phyloP scores from a whole-genome alignment of 2,888 invertebrate species.

The Periphyllus acericola region DNA sequence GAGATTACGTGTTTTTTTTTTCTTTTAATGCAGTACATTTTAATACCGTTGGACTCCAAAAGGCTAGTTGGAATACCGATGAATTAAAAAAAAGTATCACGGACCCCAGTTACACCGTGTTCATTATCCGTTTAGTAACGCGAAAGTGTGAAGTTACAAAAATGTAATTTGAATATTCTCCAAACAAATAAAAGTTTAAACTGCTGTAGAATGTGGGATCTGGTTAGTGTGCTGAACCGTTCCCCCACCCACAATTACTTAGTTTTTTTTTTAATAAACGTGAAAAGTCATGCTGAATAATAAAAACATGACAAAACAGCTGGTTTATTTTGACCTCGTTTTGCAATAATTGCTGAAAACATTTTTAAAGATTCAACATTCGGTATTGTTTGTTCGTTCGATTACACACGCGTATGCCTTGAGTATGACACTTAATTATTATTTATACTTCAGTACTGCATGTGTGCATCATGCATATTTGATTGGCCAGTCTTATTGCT shows the following conservation, averaged over 20 bases:
- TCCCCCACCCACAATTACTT: background rate
- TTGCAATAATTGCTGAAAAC: slow-evolving; percentile 1
- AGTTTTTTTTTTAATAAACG: slow-evolving; percentile 38
- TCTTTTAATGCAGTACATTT: background rate
- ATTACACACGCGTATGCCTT: background rate
- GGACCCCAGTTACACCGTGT: background rate
- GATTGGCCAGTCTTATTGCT: background rate
- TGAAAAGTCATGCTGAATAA: slow-evolving; percentile 27
- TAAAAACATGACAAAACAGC: slow-evolving; percentile 9
- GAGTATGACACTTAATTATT: background rate
- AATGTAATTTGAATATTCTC: slow-evolving; percentile 40
- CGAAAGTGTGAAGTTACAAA: background rate
- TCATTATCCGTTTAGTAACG: background rate
- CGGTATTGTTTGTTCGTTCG: background rate
- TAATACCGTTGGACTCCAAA: background rate
- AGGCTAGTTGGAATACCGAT: background rate
- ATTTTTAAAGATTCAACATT: slow-evolving; percentile 7
- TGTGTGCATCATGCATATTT: background rate
- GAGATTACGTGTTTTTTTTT: no score
- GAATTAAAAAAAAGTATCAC: background rate
- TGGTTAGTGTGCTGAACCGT: slow-evolving; percentile 7
- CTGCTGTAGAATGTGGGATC: slow-evolving; percentile 18
- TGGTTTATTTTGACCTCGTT: slow-evolving; percentile 10
- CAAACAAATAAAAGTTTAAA: slow-evolving; percentile 19
- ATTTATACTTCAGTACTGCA: background rate